Base-by-base conservation (phyloP, 1,140 invertebrate species). In the Sipha flava region DNA sequence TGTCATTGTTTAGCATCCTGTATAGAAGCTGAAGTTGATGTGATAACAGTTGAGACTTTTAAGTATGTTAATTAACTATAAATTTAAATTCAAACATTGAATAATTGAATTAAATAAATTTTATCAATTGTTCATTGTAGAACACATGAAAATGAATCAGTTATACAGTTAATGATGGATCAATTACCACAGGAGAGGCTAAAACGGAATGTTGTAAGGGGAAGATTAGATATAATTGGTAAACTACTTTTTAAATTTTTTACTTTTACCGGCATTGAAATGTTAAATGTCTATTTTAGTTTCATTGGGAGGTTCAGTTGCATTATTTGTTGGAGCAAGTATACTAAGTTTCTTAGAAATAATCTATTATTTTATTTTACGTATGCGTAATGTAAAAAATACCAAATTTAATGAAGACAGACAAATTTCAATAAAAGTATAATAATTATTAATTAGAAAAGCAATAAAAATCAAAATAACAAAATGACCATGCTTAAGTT, bases 331-430 rank as follows among this genome's bases (percentile, higher is more conserved):
- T 5, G 90, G 89, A 5, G 89, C 89, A 3, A 90, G 89, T 82
- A 83, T 91, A 3, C 84, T 91, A 0, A 90, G 89, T 81, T 89
- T 90, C 80, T 87, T 89, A 10, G 90, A 91, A 82, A 84, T 90
- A 2, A 81, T 90, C 6, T 88, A 88, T 79, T 88, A 87, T 79
- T 86, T 88, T 31, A 85, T 86, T 12, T 84, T 88, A 47, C 82
- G 88, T 34, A 52, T 80, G 66, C 72, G 49, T 1, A 77, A 77
- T 77, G 72, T 77, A 23, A 77, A 57, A n/a, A 29, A 40, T 77
- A 29, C 66, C 66, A n/a, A 45, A 45, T 18, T 45, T 68, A 45
- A 47, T 9, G 29, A 68, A 45, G 34, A 37, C 1, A 2, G 34
- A n/a, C 10, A 40, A n/a, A 66, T 6, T 4, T 23, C 12, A 23